Evolutionary conservation across 2,797 vertebrate genomes (phyloP), one percentile per base, ranked within the genome.

Genomic region (Lithobates pipiens): DNA sequence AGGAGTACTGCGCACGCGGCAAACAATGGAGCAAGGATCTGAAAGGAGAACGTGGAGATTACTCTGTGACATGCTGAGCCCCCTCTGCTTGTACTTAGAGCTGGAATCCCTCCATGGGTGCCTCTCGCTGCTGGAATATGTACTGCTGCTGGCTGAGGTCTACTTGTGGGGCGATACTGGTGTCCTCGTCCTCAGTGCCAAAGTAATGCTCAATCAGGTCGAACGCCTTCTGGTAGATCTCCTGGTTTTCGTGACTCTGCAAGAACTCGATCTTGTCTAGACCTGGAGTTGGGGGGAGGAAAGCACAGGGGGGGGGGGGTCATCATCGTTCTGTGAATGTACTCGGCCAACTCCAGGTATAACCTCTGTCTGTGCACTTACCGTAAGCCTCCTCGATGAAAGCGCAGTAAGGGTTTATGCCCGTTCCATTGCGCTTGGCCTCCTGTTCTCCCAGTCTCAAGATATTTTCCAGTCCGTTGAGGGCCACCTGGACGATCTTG

Each of bases 131-230:
- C 92, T 99, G 97, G 94, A 99, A 99, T 93, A 99, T 98, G 93
- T 97, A 99, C 94, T 99, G 98, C 90, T 99, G 97, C 94, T 99
- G 98, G 93, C 93, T 95, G 91, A 98, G 91, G 90, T 99, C 98
- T 10, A 99, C 98, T 29, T 97, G 96, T 0, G 98, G 98, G 39
- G 96, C 96, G 89, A 99, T 95, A 88, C 96, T 95, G 54, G 96
- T 96, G 89, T 99, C 98, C 90, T 99, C 98, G 21, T 99, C 98
- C 77, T 99, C 98, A 0, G 96, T 96, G 93, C 95, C 98, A 88
- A 99, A 99, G 93, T 99, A 99, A 93, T 97, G 98, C 94, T 99
- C 98, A 39, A 98, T 98, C 91, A 99, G 94, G 91, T 99, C 98
- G 84, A 98, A 99, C 61, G 98, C 98, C 90, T 99, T 99, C 94